Conservation (phyloP, 2,113 vertebrate species). For the Puntigrus tetrazona region DNA sequence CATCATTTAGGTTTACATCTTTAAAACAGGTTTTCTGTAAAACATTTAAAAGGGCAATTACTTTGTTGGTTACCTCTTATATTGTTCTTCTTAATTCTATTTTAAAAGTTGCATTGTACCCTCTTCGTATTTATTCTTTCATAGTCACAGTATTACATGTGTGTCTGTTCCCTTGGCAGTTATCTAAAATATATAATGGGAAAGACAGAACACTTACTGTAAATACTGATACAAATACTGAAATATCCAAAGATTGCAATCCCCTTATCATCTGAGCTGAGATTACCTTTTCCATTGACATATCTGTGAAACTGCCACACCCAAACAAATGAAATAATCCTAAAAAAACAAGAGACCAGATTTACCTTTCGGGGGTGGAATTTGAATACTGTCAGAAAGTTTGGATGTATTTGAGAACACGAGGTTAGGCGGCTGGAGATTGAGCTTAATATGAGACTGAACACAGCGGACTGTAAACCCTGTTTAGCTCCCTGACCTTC, state of each 20-base stretch:
- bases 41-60: not conserved
- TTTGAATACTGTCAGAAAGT: conserved; percentile 34
- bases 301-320: conserved; percentile 13
- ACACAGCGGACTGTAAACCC: not conserved
- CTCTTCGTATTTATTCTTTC: not conserved
- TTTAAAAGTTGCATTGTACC: not conserved
- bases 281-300: conserved; percentile 17
- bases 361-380: not conserved
- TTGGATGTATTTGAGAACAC: not conserved
- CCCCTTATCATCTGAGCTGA: not conserved
- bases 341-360: not conserved
- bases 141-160: not conserved
- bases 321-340: conserved; percentile 12
- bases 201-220: not conserved
- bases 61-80: not conserved
- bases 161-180: not conserved
- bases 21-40: not conserved
- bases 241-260: not conserved
- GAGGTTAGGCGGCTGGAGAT: not conserved
- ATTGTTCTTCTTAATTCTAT: not conserved
- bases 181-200: not conserved
- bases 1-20: not conserved
- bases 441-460: not conserved
- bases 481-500: conserved; percentile 43
- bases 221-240: no score